Evolutionary conservation across 2,888 invertebrate species (phyloP), one percentile per base, ranked within the genome.

Genomic region (Drosophila setosimentum): DNA sequence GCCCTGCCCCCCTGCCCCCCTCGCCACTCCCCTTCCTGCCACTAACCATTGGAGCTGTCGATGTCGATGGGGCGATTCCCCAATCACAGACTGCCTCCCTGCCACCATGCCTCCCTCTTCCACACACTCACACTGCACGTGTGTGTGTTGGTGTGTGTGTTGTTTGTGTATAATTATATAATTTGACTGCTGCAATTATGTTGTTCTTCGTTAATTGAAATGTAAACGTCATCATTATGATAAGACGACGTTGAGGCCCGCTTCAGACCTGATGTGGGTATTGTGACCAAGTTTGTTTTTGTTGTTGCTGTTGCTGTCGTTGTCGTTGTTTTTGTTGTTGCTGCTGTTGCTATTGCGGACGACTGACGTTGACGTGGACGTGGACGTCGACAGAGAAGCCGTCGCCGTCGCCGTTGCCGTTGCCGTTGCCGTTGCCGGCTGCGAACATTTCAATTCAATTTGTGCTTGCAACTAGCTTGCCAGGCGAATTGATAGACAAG

Each of bases 151-250:
- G 50, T 48, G 58, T 57, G 63, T 73, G 58, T 61, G 80, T 57
- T 76, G 76, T 85, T 75, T 83, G 77, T 76, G 76, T 87, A 80
- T 89, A 89, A 91, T 89, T 89, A 91, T 83, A 84, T 88, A 90
- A 88, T 88, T 88, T 90, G 87, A 87, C 81, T 89, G 87, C 84
- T 78, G 91, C 89, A 88, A 88, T 88, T 88, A 89, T 88, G 91
- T 85, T 88, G 91, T 88, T 87, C 77, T 66, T 62, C 85, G 88
- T 91, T 88, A 88, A 88, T 88, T 91, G 88, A 88, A 88, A 88
- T 91, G 89, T 91, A 89, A 88, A 87, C 88, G 88, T 87, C 91
- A 88, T 89, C 89, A 84, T 88, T 89, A 81, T 83, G 88, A 84
- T 87, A 87, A 89, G 89, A 81, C 70, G 78, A 80, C 68, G 63